A percentile compares a stretch with the other conserved stretches of the same genome.
Evolutionary conservation across 2,113 vertebrate genomes (phyloP).

Genomic region (Monopterus albus): DNA sequence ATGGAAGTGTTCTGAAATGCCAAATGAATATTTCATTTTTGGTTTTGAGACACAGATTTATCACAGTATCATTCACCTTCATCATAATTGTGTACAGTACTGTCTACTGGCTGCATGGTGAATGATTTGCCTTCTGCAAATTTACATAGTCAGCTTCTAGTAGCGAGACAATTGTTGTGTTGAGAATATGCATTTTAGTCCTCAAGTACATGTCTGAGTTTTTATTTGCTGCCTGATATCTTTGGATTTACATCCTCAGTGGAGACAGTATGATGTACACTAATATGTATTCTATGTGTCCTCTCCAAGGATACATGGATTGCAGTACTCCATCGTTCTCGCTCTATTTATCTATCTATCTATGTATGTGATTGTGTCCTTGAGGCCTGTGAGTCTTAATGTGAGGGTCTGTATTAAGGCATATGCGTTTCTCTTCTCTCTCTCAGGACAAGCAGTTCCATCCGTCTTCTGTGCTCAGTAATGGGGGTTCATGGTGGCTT

Average conservation of each 20-base stretch:
- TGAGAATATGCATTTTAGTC: slow-evolving; percentile 24
- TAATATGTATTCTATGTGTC: background rate
- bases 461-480: slow-evolving; percentile 78
- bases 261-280: slow-evolving; percentile 8
- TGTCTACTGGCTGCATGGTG: slow-evolving; percentile 20
- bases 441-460: slow-evolving; percentile 73
- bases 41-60: slow-evolving; percentile 7
- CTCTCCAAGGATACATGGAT: slow-evolving; percentile 13
- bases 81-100: slow-evolving; percentile 29
- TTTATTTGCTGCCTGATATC: slow-evolving; percentile 43
- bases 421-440: slow-evolving; percentile 45
- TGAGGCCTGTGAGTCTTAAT: slow-evolving; percentile 39
- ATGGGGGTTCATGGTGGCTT: slow-evolving; percentile 78
- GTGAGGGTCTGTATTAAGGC: slow-evolving; percentile 46
- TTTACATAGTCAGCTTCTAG: slow-evolving; percentile 47
- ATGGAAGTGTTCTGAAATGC: background rate
- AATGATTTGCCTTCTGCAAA: slow-evolving; percentile 52
- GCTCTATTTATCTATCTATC: slow-evolving; percentile 2
- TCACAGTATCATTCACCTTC: slow-evolving; percentile 28
- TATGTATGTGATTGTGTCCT: slow-evolving; percentile 47
- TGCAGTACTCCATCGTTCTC: slow-evolving; percentile 22
- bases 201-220: slow-evolving; percentile 23
- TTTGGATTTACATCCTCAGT: slow-evolving; percentile 22
- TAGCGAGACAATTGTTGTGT: slow-evolving; percentile 44
- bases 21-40: slow-evolving; percentile 29